A percentile compares a stretch with the other conserved stretches of the same genome.
These are phyloP conservation scores for Chrysogorgia sp. DNA, from an alignment of 92 coral and sea anemone species.

Conservation along the genomic window DNA sequence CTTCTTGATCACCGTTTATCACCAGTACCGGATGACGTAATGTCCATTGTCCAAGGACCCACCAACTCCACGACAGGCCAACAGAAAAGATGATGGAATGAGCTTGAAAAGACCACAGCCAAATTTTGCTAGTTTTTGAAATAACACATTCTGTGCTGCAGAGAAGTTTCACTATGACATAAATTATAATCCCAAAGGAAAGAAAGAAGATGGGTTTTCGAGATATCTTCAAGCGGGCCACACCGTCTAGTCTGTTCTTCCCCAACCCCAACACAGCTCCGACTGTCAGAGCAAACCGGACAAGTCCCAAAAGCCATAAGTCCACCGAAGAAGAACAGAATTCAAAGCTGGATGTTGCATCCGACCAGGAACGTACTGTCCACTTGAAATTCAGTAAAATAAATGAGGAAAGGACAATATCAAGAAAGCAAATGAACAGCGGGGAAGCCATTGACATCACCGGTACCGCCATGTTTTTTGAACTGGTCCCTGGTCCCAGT, in stretches of 20 bases:
- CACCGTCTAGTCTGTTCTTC: slow-evolving; percentile 54
- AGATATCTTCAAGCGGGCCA: slow-evolving; percentile 65
- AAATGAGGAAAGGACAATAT: slow-evolving; percentile 4
- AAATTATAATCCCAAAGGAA: slow-evolving; percentile 62
- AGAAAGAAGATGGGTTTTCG: slow-evolving; percentile 64
- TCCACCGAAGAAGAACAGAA: slow-evolving; percentile 82
- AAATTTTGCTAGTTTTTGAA: slow-evolving; percentile 53
- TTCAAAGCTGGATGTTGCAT: slow-evolving; percentile 45
- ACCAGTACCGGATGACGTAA: slow-evolving; percentile 15
- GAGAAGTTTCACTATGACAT: slow-evolving; percentile 72
- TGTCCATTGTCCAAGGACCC: slow-evolving; percentile 59
- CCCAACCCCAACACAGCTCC: slow-evolving; percentile 74
- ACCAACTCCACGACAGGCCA: slow-evolving; percentile 65
- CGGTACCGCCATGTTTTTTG: too few species aligned
- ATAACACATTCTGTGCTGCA: slow-evolving; percentile 78
- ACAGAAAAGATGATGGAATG: slow-evolving; percentile 64
- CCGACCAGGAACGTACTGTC: slow-evolving; percentile 7
- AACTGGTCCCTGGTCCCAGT: too few species aligned
- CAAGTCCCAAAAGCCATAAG: slow-evolving; percentile 72
- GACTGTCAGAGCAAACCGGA: slow-evolving; percentile 59
- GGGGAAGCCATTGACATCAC: slow-evolving; percentile 6
- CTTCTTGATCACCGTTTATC: slow-evolving; percentile 72
- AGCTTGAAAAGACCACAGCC: slow-evolving; percentile 74
- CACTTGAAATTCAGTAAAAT: slow-evolving; percentile 17
- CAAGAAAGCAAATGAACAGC: not conserved